A percentile compares a stretch with the other conserved stretches of the same genome.
Conservation (phyloP, 2,797 vertebrate genomes). For the Falco peregrinus region DNA sequence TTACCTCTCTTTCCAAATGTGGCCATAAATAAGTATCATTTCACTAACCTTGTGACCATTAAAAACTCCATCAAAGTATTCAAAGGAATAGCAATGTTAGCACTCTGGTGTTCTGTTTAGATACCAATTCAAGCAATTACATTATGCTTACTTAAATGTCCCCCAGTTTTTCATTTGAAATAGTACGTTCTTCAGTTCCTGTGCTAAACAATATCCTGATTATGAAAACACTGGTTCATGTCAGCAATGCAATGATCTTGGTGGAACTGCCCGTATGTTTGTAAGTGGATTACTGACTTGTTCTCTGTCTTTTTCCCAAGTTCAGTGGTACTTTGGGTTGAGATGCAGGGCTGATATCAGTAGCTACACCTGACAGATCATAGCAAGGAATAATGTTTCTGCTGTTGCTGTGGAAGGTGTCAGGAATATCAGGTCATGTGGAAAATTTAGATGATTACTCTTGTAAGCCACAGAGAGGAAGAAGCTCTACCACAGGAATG, state of each 20-base stretch:
- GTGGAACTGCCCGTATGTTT: not conserved
- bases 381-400: not conserved
- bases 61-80: not conserved
- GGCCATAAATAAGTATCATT: not conserved
- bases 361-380: not conserved
- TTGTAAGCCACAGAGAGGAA: not conserved
- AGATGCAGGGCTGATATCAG: not conserved
- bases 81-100: not conserved
- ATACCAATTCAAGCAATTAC: not conserved
- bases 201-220: not conserved
- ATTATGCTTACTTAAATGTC: not conserved
- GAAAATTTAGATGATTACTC: not conserved
- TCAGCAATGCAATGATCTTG: not conserved
- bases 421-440: not conserved
- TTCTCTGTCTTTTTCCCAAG: not conserved
- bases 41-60: not conserved
- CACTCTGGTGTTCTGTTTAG: not conserved
- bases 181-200: not conserved
- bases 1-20: not conserved
- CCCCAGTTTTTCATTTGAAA: not conserved
- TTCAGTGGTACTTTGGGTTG: not conserved
- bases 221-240: not conserved
- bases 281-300: not conserved
- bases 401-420: not conserved
- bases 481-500: not conserved